Evolutionary conservation across 2,888 invertebrate species (phyloP), one percentile per base, ranked within the genome.

Genomic region (Eupithecia subumbrata): DNA sequence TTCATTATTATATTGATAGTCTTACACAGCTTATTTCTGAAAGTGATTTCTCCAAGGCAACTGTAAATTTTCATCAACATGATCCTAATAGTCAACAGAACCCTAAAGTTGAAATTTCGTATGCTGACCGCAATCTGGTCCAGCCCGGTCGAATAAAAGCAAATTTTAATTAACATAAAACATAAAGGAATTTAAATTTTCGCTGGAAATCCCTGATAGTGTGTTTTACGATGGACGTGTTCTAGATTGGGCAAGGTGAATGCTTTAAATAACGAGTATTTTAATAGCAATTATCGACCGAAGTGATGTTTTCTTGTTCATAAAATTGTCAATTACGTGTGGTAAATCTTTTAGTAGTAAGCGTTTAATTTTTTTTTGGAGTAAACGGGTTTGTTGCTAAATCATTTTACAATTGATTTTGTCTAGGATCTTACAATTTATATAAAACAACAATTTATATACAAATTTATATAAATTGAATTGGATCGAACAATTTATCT

Each of bases 81-180:
- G 12, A 30, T 43, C 22, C 16, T 14, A 40, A 14, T 68, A 14
- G 7, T 43, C 22, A 68, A 22, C 48, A 12, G 71, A 72, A 72
- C 71, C 67, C 52, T 68, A 89, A 87, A 86, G 85, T 86, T 81
- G 82, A 88, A 84, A 87, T 87, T 86, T 85, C 82, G 85, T 86
- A 86, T 85, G 85, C 87, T 83, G 81, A 84, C 86, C 87, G 81
- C 86, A 87, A 86, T 85, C 84, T 85, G 82, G 83, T 80, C 76
- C 82, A 82, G 80, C 82, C 73, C 83, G 82, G 85, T 89, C 84
- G 81, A 86, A 88, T 87, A 84, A 86, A 88, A 88, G 84, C 87
- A 86, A 87, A 88, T 85, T 87, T 87, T 87, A 89, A 90, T 89
- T 89, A 89, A 87, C 88, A 87, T 87, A 85, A 86, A 86, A 86